These are phyloP conservation scores for Amblyteles armatorius DNA, from an alignment of 2,888 invertebrate genomes.

Conservation along the genomic window DNA sequence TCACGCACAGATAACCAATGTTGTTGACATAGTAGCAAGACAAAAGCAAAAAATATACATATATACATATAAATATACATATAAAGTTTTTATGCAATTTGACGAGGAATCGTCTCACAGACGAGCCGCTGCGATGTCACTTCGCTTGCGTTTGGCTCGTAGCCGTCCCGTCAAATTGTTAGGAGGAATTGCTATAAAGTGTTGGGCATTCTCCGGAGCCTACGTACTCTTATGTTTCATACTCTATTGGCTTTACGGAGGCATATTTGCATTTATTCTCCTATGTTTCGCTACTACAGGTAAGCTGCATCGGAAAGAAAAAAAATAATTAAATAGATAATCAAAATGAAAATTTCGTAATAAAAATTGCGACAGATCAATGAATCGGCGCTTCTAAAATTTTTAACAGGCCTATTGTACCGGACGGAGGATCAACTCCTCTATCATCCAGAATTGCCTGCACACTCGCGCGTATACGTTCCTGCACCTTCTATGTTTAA, in stretches of 20 bases:
- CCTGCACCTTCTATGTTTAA: slow-evolving; percentile 94
- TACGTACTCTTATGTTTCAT: slow-evolving; percentile 91
- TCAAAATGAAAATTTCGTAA: not conserved
- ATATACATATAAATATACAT: not conserved
- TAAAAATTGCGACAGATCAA: not conserved
- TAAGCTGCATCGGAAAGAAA: slow-evolving; percentile 60
- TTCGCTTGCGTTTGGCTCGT: slow-evolving; percentile 77
- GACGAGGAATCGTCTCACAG: slow-evolving; percentile 50
- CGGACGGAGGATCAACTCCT: slow-evolving; percentile 94
- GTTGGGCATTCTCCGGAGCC: slow-evolving; percentile 92
- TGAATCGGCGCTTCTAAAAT: not conserved
- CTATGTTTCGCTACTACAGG: slow-evolving; percentile 90
- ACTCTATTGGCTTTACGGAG: slow-evolving; percentile 94
- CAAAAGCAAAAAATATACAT: not conserved
- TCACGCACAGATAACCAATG: slow-evolving; percentile 60
- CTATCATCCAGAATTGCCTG: slow-evolving; percentile 95
- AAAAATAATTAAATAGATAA: slow-evolving; percentile 19
- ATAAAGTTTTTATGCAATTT: slow-evolving; percentile 36
- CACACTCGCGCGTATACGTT: slow-evolving; percentile 94
- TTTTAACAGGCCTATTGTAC: slow-evolving; percentile 90
- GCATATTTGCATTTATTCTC: slow-evolving; percentile 89
- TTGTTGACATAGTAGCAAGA: slow-evolving; percentile 47
- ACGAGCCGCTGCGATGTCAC: slow-evolving; percentile 75
- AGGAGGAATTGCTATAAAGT: slow-evolving; percentile 87
- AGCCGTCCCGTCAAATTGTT: slow-evolving; percentile 84